Evolutionary conservation across 1,140 invertebrate species (phyloP), one percentile per base, ranked within the genome.

Genomic region (Laupala kohalensis): DNA sequence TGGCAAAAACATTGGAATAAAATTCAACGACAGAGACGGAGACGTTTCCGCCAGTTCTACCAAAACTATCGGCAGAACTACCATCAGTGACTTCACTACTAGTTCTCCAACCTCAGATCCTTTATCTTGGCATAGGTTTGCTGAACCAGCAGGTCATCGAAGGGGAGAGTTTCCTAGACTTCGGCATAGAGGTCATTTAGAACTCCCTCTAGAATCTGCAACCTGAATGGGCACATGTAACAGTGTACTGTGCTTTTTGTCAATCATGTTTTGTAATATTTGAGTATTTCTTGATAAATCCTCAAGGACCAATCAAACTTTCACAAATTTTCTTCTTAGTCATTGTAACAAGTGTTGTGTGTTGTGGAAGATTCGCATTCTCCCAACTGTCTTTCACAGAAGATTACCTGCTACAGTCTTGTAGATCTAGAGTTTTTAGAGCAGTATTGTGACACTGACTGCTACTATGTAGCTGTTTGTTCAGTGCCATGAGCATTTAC

Each of bases 1-100:
- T 71, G 70, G 70, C 64, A 63, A 62, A 71, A 71, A 28, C 70
- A 71, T 24, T 71, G 70, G 70, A 29, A 25, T n/a, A 68, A 29
- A 19, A 68, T 26, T 5, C 25, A 26, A 28, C 64, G 63, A 25
- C 70, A 65, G 28, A 25, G 26, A n/a, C 64, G 70, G 30, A 25
- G 70, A 29, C 70, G 64, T 29, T 71, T 53, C 63, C 70, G 70
- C 24, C 70, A 66, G 63, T 66, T 64, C 28, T 65, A 66, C 28
- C 64, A 66, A 26, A 30, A 71, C 23, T 28, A 62, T 25, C 29
- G 28, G 6, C 27, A 64, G 70, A 23, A 64, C 12, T 53, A 64
- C n/a, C 27, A 65, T 15, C 62, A 65, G 64, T 25, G 4, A 30
- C 26, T 25, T 2, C n/a, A 25, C 23, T 63, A 65, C 37, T 19